Percentiles rank a stretch among this genome's conserved stretches.
These are phyloP conservation scores for Lomographa bimaculata DNA, from an alignment of 2,888 invertebrate genomes.

Conservation along the genomic window DNA sequence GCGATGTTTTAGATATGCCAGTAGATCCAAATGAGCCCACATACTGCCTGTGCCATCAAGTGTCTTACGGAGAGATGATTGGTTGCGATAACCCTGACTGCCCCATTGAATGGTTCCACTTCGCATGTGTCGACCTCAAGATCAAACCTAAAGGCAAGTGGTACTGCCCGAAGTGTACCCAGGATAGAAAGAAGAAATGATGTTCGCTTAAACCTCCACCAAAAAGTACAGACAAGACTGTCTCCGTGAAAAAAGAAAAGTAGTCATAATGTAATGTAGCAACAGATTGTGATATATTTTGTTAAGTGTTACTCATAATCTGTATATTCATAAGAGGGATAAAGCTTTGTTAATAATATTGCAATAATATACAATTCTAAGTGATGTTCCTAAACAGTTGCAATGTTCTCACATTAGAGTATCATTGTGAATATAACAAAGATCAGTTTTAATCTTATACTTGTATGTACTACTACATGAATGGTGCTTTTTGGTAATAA, in stretches of 20 bases:
- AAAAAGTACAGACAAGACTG: conserved; percentile 70
- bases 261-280: conserved; percentile 36
- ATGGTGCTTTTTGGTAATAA: too few species aligned
- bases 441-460: too few species aligned
- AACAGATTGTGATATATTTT: conserved; percentile 18
- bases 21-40: conserved; percentile 99
- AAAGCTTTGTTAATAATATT: conserved; percentile 2
- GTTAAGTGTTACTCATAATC: conserved; percentile 17
- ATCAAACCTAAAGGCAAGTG: conserved; percentile 97
- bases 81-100: conserved; percentile 96
- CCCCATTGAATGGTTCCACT: conserved; percentile 98
- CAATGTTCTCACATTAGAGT: too few species aligned
- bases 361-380: not conserved
- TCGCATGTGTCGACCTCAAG: conserved; percentile 95
- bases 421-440: too few species aligned
- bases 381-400: conserved; percentile 4
- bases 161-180: conserved; percentile 97
- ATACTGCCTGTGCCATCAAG: conserved; percentile 98
- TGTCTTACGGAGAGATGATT: conserved; percentile 98
- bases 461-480: too few species aligned
- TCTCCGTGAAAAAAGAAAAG: conserved; percentile 65
- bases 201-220: conserved; percentile 57
- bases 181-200: conserved; percentile 92
- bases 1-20: conserved; percentile 95
- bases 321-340: conserved; percentile 7